Evolutionary conservation across 2,888 invertebrate genomes (phyloP), one percentile per base, ranked within the genome.

Genomic region (Lasioglossum marginatum): DNA sequence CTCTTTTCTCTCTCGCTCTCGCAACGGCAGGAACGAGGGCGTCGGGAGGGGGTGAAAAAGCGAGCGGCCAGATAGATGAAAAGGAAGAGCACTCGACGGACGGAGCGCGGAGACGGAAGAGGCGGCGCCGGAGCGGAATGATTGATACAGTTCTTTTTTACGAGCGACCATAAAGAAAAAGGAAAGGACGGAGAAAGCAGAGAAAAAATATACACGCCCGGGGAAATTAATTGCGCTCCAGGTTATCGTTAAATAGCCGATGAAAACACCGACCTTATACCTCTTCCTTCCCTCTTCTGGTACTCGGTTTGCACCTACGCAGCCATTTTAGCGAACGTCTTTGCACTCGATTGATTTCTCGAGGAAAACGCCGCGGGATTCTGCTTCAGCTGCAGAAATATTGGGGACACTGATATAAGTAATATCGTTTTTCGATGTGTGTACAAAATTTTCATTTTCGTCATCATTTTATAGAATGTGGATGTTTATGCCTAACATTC

Each of bases 61-160:
- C 27, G 77, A 31, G 23, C 31, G 86, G 43, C 68, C 31, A 74
- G 85, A 81, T 48, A 48, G 74, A 45, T 34, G 76, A 79, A 60
- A 76, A 52, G 79, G 79, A 73, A 75, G 45, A 66, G 34, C 27
- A 27, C 34, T 8, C 77, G 60, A 76, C 48, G 66, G 74, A 79
- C 16, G 60, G 52, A 37, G 45, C n/a, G 27, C 43, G 71, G 48
- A 71, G 52, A 78, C 76, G 75, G 77, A 74, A 45, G 52, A 77
- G 79, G 57, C 77, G 81, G 16, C 45, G 71, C 48, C 45, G 70
- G 66, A 84, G 73, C 48, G 83, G 60, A 83, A 84, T 78, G 85
- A 79, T 84, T 84, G 85, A 79, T 85, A 76, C 75, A 40, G 10
- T 45, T 76, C 63, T 79, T 74, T 72, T 82, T 83, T 48, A 68